Conservation (phyloP, 2,888 invertebrate species). For the Acleris sparsana region DNA sequence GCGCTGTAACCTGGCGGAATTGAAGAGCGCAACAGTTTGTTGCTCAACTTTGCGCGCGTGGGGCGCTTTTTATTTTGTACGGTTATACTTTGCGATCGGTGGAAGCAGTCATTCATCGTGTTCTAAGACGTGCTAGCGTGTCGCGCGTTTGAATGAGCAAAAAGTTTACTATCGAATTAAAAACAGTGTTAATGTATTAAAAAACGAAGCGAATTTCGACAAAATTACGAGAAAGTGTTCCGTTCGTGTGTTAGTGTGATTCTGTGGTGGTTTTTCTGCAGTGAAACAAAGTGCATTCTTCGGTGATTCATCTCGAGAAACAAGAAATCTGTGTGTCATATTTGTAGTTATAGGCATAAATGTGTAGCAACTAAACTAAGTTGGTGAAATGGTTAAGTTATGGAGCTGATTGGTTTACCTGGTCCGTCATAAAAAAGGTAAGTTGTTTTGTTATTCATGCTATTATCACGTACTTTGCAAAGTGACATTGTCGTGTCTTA, state of each 20-base stretch:
- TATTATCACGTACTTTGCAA: conserved; percentile 21
- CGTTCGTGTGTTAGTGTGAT: conserved; percentile 56
- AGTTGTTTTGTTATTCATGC: conserved; percentile 19
- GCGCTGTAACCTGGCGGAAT: conserved; percentile 63
- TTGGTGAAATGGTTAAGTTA: conserved; percentile 58
- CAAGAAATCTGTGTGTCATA: conserved; percentile 72
- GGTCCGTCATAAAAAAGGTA: conserved; percentile 42
- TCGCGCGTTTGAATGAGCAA: conserved; percentile 54
- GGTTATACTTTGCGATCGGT: conserved; percentile 69
- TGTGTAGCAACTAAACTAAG: conserved; percentile 59
- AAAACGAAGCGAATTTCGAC: conserved; percentile 58
- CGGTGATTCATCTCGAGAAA: conserved; percentile 79
- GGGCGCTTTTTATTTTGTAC: conserved; percentile 63
- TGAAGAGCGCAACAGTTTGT: conserved; percentile 64
- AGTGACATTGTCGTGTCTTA: conserved; percentile 4
- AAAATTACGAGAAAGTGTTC: conserved; percentile 54
- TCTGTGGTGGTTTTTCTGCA: conserved; percentile 54
- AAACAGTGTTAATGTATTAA: conserved; percentile 58
- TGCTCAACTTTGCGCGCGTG: conserved; percentile 53
- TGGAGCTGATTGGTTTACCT: conserved; percentile 39
- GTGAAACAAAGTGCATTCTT: conserved; percentile 72
- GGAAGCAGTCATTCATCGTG: conserved; percentile 63
- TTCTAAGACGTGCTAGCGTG: conserved; percentile 56
- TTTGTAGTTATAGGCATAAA: conserved; percentile 58
- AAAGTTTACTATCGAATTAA: conserved; percentile 71